Evolutionary conservation across 2,113 vertebrate species (phyloP).

Genomic region (Manacus vitellinus): DNA sequence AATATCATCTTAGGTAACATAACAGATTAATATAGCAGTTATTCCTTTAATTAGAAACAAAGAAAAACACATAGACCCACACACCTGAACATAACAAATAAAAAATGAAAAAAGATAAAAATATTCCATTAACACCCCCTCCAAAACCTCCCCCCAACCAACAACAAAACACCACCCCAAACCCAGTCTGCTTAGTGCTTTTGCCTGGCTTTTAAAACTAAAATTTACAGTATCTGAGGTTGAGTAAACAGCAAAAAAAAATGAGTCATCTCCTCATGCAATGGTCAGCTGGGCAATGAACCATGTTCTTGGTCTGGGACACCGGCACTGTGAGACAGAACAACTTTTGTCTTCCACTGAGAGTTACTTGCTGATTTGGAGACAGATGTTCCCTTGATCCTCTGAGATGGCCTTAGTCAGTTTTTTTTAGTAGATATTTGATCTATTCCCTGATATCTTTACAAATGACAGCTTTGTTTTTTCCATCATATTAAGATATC

Average conservation of each 20-base stretch:
- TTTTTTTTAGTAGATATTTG: not conserved
- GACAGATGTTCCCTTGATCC: constrained; percentile 31
- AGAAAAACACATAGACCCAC: not conserved
- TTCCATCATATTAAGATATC: constrained; percentile 25
- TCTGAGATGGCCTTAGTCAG: not conserved
- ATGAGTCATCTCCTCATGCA: rapidly evolving
- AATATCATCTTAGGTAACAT: not conserved
- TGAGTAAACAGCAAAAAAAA: not conserved
- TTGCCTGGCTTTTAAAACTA: not conserved
- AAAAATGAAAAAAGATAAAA: not conserved
- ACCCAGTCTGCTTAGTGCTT: not conserved
- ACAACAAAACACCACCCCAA: not conserved
- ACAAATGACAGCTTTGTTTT: constrained; percentile 34
- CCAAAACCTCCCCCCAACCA: not conserved
- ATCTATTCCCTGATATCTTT: not conserved
- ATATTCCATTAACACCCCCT: not conserved
- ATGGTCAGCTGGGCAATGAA: not conserved
- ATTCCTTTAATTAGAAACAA: not conserved
- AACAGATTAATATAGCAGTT: not conserved
- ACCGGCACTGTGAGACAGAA: not conserved
- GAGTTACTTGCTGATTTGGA: not conserved
- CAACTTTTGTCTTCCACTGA: not conserved
- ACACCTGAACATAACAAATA: not conserved
- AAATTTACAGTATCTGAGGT: not conserved
- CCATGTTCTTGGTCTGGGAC: not conserved